Evolutionary conservation across 2,888 invertebrate species (phyloP).

Genomic region (Polydrusus pterygomalis): DNA sequence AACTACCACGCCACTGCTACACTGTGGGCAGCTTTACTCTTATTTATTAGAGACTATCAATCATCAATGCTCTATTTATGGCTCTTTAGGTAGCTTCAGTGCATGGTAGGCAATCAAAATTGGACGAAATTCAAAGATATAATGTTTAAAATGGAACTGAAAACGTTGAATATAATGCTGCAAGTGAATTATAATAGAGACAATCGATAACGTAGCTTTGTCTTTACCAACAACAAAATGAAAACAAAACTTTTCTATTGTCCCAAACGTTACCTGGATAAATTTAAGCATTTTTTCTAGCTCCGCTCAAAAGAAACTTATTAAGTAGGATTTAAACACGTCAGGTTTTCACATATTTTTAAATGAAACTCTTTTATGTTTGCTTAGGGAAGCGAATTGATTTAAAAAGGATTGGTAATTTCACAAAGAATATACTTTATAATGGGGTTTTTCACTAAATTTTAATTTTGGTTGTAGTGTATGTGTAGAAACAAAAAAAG

Average conservation of each 20-base stretch:
- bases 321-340: slow-evolving; percentile 6
- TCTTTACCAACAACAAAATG: slow-evolving; percentile 2
- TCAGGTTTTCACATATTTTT: slow-evolving; percentile 1
- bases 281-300: slow-evolving; percentile 17
- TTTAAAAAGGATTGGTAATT: background rate
- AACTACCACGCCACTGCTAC: too few species aligned
- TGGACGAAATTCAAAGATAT: too few species aligned
- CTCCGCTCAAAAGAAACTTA: slow-evolving; percentile 10
- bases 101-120: too few species aligned
- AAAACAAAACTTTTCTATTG: slow-evolving; percentile 16
- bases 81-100: too few species aligned
- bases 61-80: too few species aligned
- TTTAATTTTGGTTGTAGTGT: too few species aligned
- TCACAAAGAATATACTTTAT: too few species aligned
- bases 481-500: too few species aligned
- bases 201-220: slow-evolving; percentile 2
- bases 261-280: slow-evolving; percentile 15
- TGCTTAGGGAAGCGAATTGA: background rate
- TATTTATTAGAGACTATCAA: too few species aligned
- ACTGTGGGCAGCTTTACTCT: too few species aligned
- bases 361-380: slow-evolving; percentile 19
- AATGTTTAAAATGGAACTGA: background rate
- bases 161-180: background rate
- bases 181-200: background rate
- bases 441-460: too few species aligned